These are phyloP conservation scores for Drosophila arawakana DNA, from an alignment of 1,140 invertebrate species.

Conservation along the genomic window DNA sequence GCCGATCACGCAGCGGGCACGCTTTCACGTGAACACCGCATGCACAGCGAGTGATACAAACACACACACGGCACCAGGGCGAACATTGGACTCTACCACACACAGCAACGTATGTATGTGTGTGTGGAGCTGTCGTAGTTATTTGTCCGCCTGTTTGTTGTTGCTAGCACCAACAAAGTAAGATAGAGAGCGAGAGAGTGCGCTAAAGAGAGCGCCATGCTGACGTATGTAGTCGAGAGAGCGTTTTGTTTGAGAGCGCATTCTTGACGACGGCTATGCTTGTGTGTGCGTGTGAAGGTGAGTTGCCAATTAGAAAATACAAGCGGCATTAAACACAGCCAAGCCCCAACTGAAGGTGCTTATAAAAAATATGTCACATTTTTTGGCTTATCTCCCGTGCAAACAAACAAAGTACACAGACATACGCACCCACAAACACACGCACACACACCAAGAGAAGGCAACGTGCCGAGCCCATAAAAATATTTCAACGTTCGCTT, in stretches of 20 bases:
- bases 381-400: constrained; percentile 53
- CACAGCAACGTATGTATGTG: constrained; percentile 24
- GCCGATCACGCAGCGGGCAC: constrained; percentile 82
- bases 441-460: constrained; percentile 2
- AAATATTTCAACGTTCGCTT: constrained; percentile 44
- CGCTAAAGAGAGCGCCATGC: constrained; percentile 26
- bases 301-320: constrained; percentile 45
- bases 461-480: constrained; percentile 78
- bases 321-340: constrained; percentile 50
- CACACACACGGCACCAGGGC: constrained; percentile 49
- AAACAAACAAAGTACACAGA: constrained; percentile 56
- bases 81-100: constrained; percentile 74
- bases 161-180: constrained; percentile 28
- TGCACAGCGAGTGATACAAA: constrained; percentile 77
- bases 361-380: constrained; percentile 74
- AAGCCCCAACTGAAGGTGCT: constrained; percentile 54
- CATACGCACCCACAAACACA: constrained; percentile 11
- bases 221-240: constrained; percentile 30
- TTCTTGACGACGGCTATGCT: constrained; percentile 5
- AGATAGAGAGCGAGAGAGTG: constrained; percentile 10
- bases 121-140: constrained; percentile 42
- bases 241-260: constrained; percentile 42
- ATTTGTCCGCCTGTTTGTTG: constrained; percentile 36
- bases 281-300: constrained; percentile 32
- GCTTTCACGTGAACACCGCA: constrained; percentile 85